Evolutionary conservation across 2,113 vertebrate species (phyloP), one percentile per base, ranked within the genome.

Genomic region (Amia ocellicauda): DNA sequence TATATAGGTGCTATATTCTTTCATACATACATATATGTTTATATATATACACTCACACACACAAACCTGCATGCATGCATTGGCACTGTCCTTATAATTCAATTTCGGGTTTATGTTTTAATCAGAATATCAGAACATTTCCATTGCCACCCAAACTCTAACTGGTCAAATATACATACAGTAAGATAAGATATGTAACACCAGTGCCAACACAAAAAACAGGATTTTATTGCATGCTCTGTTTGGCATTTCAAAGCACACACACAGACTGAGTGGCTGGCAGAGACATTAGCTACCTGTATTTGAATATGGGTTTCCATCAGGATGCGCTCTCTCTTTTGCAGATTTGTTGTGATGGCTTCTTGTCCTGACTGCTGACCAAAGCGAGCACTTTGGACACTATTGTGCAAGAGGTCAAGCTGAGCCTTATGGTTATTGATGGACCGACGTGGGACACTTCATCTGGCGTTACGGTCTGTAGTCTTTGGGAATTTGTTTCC

Each of bases 401-500:
- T 20, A 20, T 63, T 59, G 49, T 28, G 55, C 50, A 57, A 59
- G 17, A 52, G 74, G 62, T 60, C 57, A 68, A 58, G 65, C 65
- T 58, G 58, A 67, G 68, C 47, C 36, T 60, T 51, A 45, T 40
- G 41, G 36, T 58, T 64, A 52, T n/a, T 64, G 52, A 64, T 36
- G 50, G 62, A 56, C 31, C 61, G 51, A 51, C 63, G 65, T 49
- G 74, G 73, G 71, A 71, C 20, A 40, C 51, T 52, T 74, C 29
- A 49, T 64, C 45, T 17, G n/a, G 13, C 73, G 26, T 36, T 57
- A 22, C 3, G 74, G 80, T 85, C 75, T 72, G 78, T 78, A 31
- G 9, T 31, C 66, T 50, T 26, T 43, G 47, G 51, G 61, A 63
- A 64, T 70, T 54, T 59, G 55, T 16, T 36, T 29, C 7, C 9